Evolutionary conservation across 1,140 invertebrate genomes (phyloP).

Genomic region (Microplitis demolitor): DNA sequence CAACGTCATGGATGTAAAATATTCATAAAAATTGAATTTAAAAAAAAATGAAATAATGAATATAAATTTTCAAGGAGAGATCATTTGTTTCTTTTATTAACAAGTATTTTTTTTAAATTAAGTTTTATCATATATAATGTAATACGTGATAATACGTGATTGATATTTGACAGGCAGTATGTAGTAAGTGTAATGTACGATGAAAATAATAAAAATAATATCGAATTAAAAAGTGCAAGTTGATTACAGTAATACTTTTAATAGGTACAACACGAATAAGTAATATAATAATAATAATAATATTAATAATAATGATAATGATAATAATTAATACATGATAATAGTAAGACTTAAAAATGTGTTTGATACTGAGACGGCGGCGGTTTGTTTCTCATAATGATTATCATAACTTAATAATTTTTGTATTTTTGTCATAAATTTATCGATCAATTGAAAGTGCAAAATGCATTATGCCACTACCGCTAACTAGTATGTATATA

Average conservation of each 20-base stretch:
- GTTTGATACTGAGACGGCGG: slow-evolving; percentile 30
- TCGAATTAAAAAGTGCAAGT: slow-evolving; percentile 26
- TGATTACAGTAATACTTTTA: slow-evolving; percentile 20
- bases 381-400: slow-evolving; percentile 45
- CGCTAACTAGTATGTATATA: slow-evolving; percentile 45
- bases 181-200: slow-evolving; percentile 46
- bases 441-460: slow-evolving; percentile 45
- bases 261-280: slow-evolving; percentile 26
- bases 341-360: slow-evolving; percentile 18
- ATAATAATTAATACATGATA: slow-evolving; percentile 22
- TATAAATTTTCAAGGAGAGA: no score
- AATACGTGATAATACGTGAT: background rate
- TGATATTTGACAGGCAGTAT: slow-evolving; percentile 11
- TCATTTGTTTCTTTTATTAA: background rate
- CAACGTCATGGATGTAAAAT: background rate
- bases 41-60: background rate
- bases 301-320: slow-evolving; percentile 6
- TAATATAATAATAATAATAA: slow-evolving; percentile 13
- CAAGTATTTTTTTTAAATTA: background rate
- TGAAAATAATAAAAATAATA: slow-evolving; percentile 18
- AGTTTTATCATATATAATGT: background rate
- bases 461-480: slow-evolving; percentile 47
- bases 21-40: background rate
- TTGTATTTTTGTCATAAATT: slow-evolving; percentile 55
- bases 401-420: slow-evolving; percentile 51